phyloP scores from a whole-genome alignment of 2,113 vertebrate genomes.

The Mesocricetus auratus region DNA sequence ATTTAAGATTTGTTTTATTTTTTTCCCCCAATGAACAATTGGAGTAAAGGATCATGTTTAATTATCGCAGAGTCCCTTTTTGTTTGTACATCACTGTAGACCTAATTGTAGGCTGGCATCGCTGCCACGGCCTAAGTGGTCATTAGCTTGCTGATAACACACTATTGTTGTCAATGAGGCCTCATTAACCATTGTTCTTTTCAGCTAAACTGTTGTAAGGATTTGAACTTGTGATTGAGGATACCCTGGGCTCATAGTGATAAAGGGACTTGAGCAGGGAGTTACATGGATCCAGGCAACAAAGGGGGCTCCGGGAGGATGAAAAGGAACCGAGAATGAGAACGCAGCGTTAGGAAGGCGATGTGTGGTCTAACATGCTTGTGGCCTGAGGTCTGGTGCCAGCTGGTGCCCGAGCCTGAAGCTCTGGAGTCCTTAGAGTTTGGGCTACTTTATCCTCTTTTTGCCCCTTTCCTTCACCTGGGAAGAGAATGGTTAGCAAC shows the following conservation, averaged over 20 bases:
- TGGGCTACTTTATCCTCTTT: background rate
- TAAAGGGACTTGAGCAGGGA: background rate
- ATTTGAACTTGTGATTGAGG: constrained; percentile 78
- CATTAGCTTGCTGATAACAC: constrained; percentile 82
- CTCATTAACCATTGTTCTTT: constrained; percentile 79
- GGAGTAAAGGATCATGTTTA: constrained; percentile 77
- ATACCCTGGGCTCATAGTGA: background rate
- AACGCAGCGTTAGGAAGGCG: rapidly evolving
- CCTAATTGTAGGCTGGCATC: constrained; percentile 82
- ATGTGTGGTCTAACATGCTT: rapidly evolving
- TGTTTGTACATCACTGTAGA: constrained; percentile 80
- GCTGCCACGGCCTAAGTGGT: constrained; percentile 76
- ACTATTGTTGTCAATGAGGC: constrained; percentile 77
- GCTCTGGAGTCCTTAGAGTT: background rate
- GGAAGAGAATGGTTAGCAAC: background rate
- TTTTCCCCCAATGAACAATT: constrained; percentile 75
- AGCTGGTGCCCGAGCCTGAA: background rate
- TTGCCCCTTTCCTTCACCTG: background rate
- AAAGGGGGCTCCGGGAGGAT: background rate
- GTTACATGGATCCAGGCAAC: background rate
- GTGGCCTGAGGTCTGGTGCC: background rate
- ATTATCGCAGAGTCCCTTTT: constrained; percentile 76
- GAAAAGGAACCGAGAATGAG: background rate
- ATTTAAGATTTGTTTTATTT: constrained; percentile 78
- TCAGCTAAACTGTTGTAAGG: constrained; percentile 67